phyloP scores from a whole-genome alignment of 2,113 vertebrate species.

The Larimichthys crocea region DNA sequence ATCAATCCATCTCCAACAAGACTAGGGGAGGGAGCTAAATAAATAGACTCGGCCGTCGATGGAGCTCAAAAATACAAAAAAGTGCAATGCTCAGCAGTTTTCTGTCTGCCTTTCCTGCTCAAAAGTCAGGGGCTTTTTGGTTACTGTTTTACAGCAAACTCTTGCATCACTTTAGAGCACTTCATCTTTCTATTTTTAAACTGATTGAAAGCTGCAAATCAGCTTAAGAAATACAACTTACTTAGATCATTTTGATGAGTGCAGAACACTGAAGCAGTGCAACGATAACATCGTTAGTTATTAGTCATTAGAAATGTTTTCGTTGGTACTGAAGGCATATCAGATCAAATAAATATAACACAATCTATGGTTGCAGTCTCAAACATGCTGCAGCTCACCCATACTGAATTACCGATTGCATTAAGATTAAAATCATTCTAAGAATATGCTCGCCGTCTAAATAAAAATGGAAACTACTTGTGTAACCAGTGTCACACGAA shows the following conservation, averaged over 20 bases:
- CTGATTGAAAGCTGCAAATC: no score
- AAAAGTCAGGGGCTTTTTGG: no score
- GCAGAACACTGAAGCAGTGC: not conserved
- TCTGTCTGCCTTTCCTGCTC: not conserved
- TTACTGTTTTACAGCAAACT: not conserved
- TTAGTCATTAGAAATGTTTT: not conserved
- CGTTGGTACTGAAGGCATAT: not conserved
- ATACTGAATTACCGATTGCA: not conserved
- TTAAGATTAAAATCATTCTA: not conserved
- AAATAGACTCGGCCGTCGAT: not conserved
- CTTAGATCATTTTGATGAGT: not conserved
- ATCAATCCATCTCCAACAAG: no score
- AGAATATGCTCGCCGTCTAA: not conserved
- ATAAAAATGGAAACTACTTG: slow-evolving; percentile 1
- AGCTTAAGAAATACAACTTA: not conserved
- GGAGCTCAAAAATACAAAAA: not conserved
- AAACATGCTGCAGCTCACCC: not conserved
- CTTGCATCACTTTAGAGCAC: not conserved
- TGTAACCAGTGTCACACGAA: not conserved
- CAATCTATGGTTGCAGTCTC: not conserved
- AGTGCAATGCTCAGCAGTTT: not conserved
- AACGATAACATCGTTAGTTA: not conserved
- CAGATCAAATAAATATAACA: not conserved
- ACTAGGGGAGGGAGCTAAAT: not conserved
- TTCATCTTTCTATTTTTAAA: not conserved